Conservation (phyloP, 2,888 invertebrate genomes). For the Ecliptopera silaceata region DNA sequence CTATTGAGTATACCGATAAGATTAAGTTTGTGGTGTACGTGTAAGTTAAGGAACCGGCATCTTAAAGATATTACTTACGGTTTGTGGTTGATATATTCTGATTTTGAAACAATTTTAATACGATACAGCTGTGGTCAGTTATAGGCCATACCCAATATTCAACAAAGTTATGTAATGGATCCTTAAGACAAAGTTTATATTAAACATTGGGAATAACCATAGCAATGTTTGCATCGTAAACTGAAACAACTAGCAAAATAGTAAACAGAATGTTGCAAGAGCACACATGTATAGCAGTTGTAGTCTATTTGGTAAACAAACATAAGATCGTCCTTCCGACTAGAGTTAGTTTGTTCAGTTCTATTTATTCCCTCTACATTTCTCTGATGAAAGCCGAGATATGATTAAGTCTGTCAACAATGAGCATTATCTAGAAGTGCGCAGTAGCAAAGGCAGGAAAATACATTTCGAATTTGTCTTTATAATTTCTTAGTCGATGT, state of each 20-base stretch:
- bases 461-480: background rate
- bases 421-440: conserved; percentile 46
- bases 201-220: no score
- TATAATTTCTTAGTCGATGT: no score
- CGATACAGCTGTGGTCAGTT: conserved; percentile 24
- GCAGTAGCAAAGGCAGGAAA: conserved; percentile 44
- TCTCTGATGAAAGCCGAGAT: conserved; percentile 49
- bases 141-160: no score
- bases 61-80: background rate
- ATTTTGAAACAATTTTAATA: conserved; percentile 15
- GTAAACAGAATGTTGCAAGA: conserved; percentile 55
- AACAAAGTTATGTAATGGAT: no score
- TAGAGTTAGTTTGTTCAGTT: conserved; percentile 35
- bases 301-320: conserved; percentile 66
- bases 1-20: background rate
- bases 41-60: background rate
- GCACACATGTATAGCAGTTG: conserved; percentile 62
- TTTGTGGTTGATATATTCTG: conserved; percentile 13
- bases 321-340: conserved; percentile 35
- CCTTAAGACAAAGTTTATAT: no score
- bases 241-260: conserved; percentile 40
- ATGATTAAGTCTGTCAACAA: conserved; percentile 49
- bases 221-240: conserved; percentile 29
- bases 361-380: conserved; percentile 47
- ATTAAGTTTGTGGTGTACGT: background rate